Evolutionary conservation across 2,888 invertebrate species (phyloP).

Genomic region (Papilio protenor): DNA sequence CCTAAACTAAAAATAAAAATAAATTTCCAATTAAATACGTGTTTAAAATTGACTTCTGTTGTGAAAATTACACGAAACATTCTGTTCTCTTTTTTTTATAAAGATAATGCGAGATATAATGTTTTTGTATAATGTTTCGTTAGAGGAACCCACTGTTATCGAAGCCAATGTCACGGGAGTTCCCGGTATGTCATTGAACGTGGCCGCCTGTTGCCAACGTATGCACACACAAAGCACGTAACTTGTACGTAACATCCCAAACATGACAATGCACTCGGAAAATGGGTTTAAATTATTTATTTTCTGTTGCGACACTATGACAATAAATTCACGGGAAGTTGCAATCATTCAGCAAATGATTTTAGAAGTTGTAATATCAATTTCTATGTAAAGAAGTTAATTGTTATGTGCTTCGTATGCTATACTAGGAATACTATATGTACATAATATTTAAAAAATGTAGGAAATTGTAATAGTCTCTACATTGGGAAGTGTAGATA

Average conservation of each 20-base stretch:
- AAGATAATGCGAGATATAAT: neutral
- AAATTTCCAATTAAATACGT: neutral
- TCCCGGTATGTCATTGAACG: conserved; percentile 31
- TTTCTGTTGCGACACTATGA: neutral
- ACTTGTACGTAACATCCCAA: conserved; percentile 29
- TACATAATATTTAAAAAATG: neutral
- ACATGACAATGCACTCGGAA: conserved; percentile 38
- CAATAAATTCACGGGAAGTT: neutral
- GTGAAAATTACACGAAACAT: neutral
- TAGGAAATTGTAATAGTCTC: neutral
- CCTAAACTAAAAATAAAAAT: too few relatives aligned
- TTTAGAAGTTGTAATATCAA: neutral
- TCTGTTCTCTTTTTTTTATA: neutral
- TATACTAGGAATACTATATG: neutral
- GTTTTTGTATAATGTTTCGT: neutral
- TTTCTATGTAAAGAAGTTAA: neutral
- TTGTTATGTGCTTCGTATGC: neutral
- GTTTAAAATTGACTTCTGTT: neutral
- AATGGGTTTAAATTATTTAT: neutral
- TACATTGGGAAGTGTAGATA: neutral
- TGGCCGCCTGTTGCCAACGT: neutral
- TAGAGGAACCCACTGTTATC: neutral
- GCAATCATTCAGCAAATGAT: neutral
- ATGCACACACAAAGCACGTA: conserved; percentile 29
- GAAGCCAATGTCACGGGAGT: conserved; percentile 25